These are phyloP conservation scores for Siniperca undulata DNA, from an alignment of 2,797 vertebrate species.

Conservation along the genomic window DNA sequence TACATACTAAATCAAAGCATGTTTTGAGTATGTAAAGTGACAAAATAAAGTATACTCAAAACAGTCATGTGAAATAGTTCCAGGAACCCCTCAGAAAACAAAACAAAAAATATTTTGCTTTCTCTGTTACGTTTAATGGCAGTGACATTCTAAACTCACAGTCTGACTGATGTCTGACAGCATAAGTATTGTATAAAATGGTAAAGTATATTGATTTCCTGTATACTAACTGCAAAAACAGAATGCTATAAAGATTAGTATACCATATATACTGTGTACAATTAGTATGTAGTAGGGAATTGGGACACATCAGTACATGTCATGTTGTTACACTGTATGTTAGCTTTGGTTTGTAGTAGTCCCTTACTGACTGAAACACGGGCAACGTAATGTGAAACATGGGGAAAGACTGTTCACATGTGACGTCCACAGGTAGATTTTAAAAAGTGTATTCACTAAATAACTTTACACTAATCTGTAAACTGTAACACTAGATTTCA, in stretches of 20 bases:
- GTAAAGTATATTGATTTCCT: not conserved
- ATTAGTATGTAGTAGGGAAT: not conserved
- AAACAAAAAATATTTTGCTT: not conserved
- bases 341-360: constrained; percentile 1
- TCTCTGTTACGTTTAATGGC: not conserved
- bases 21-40: not conserved
- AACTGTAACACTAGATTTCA: constrained; percentile 25
- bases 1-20: constrained; percentile 10
- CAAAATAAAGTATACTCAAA: not conserved
- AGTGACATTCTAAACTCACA: not conserved
- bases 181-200: not conserved
- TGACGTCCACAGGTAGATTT: constrained; percentile 5
- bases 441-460: constrained; percentile 33
- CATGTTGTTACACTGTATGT: constrained; percentile 14
- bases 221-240: not conserved
- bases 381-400: constrained; percentile 7
- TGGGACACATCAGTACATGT: not conserved
- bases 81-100: not conserved
- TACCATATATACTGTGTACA: not conserved
- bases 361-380: not conserved
- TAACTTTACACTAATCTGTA: constrained; percentile 8
- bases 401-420: not conserved
- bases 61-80: not conserved
- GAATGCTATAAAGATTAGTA: not conserved
- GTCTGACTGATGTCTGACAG: not conserved